A percentile compares a stretch with the other conserved stretches of the same genome.
Conservation (phyloP, 2,113 vertebrate genomes). For the Sinocyclocheilus anophthalmus region DNA sequence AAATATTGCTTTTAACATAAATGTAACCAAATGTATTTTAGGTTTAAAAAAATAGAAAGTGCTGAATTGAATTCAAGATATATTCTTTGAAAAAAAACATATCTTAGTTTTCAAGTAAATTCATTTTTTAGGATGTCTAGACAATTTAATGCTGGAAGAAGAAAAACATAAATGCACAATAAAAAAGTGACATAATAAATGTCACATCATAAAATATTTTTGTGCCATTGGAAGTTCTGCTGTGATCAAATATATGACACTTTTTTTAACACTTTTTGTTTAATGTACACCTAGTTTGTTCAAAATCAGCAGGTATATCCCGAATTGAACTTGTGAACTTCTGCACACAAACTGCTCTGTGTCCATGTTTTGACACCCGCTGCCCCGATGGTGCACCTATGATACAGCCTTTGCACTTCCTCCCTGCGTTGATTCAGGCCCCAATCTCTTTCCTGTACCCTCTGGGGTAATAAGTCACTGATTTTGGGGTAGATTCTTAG, state of each 20-base stretch:
- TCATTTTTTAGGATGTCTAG: too few relatives aligned
- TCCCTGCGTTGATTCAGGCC: constrained; percentile 25
- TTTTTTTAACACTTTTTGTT: neutral
- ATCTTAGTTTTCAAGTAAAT: too few relatives aligned
- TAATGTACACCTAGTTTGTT: neutral
- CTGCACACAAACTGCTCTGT: constrained; percentile 1
- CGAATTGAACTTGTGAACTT: constrained; percentile 29
- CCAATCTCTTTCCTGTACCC: constrained; percentile 20
- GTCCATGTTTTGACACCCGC: neutral
- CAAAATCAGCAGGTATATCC: neutral
- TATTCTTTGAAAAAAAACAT: too few relatives aligned
- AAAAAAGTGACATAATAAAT: too few relatives aligned
- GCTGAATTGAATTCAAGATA: too few relatives aligned
- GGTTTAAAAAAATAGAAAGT: too few relatives aligned
- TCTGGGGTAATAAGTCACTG: constrained; percentile 27
- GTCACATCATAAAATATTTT: neutral
- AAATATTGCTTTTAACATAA: too few relatives aligned
- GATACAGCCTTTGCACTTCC: constrained; percentile 26
- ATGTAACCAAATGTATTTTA: too few relatives aligned
- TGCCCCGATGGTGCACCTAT: constrained; percentile 27
- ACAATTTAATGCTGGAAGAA: too few relatives aligned
- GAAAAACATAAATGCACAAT: too few relatives aligned
- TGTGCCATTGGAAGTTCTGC: neutral
- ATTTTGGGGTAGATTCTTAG: constrained; percentile 18
- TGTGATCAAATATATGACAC: neutral